These are phyloP conservation scores for Tragulus kanchil DNA, from an alignment of 2,113 vertebrate genomes.

Conservation along the genomic window DNA sequence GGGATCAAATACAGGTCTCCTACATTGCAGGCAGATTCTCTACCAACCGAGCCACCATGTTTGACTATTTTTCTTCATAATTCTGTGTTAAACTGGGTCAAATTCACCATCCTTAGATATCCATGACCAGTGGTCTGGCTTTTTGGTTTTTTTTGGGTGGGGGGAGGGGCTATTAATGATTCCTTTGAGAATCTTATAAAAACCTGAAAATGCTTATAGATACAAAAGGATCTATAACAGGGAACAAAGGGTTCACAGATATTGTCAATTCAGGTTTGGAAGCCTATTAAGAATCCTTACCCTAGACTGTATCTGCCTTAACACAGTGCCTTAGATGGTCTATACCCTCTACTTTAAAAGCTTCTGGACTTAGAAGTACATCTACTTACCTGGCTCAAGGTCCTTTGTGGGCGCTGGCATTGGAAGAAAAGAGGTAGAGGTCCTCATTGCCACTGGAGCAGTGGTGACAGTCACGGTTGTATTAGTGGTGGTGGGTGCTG, in stretches of 20 bases:
- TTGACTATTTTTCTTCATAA: not conserved
- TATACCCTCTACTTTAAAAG: not conserved
- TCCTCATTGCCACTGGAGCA: not conserved
- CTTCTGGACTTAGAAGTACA: not conserved
- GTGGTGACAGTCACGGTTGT: not conserved
- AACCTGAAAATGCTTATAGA: not conserved
- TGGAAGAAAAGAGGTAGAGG: not conserved
- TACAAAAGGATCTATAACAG: not conserved
- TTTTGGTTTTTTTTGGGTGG: not conserved
- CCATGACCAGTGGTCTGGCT: not conserved
- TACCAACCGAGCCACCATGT: too few species aligned
- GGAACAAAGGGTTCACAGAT: not conserved
- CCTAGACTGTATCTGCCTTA: not conserved
- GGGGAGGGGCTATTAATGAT: not conserved
- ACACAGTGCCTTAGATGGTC: not conserved
- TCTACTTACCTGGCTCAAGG: constrained; percentile 40
- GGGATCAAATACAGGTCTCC: too few species aligned
- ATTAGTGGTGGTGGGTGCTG: not conserved
- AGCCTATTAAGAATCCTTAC: not conserved
- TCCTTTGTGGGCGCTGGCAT: not conserved
- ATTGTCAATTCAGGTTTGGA: not conserved
- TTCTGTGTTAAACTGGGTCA: fast-evolving
- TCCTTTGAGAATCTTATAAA: not conserved
- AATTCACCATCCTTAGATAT: not conserved
- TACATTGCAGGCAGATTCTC: too few species aligned